These are phyloP conservation scores for Anisognathus igniventris DNA, from an alignment of 2,797 vertebrate genomes.

Conservation along the genomic window DNA sequence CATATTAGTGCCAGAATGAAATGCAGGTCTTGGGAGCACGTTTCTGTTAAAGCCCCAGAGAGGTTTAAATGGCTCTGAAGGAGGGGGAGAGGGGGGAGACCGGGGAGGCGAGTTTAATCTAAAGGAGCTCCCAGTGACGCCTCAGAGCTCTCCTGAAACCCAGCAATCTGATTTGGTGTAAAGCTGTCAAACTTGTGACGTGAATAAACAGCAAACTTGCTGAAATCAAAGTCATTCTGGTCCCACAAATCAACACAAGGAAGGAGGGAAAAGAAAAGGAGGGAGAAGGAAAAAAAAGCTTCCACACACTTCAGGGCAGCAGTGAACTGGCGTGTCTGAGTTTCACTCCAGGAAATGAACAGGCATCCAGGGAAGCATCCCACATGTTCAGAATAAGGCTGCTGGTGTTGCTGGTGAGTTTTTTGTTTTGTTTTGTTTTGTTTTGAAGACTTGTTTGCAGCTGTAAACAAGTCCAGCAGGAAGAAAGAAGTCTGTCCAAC, in stretches of 20 bases:
- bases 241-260: conserved; percentile 43
- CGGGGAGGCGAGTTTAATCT: conserved; percentile 78
- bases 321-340: neutral
- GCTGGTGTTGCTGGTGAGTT: neutral
- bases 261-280: conserved; percentile 49
- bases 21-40: conserved; percentile 56
- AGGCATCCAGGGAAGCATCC: conserved; percentile 4
- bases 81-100: conserved; percentile 64
- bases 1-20: conserved; percentile 71
- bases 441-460: neutral
- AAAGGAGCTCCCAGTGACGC: conserved; percentile 67
- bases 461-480: conserved; percentile 6
- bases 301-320: neutral
- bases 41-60: conserved; percentile 70
- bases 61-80: conserved; percentile 72
- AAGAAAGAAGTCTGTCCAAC: neutral
- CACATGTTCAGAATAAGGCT: conserved; percentile 2
- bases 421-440: neutral
- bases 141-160: conserved; percentile 57
- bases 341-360: conserved; percentile 34
- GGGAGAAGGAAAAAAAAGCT: neutral
- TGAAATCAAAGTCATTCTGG: conserved; percentile 63
- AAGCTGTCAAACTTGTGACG: conserved; percentile 81
- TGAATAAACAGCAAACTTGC: conserved; percentile 57
- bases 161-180: conserved; percentile 76